Base-by-base conservation (phyloP, 2,113 vertebrate genomes). In the Lophotis ruficrista region DNA sequence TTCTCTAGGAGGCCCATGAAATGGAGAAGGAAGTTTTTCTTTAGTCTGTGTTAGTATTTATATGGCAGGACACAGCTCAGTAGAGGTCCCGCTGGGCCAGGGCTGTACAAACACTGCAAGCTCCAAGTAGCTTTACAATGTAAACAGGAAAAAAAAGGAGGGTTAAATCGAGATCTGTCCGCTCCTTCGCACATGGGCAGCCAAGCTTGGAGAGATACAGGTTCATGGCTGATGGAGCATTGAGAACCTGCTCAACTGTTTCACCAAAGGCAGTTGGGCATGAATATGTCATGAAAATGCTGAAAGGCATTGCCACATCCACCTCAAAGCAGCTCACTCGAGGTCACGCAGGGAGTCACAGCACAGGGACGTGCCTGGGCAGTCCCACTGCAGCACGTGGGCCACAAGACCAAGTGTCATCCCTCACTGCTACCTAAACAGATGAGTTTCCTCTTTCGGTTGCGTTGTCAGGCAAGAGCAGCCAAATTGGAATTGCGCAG, bases 271-370 rank as follows among this genome's bases (percentile, higher is more conserved):
- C 57, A 65, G 30, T 0, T 51, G 48, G 71, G 35, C 10, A 19
- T 2, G 21, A 77, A 11, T 2, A 35, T 1, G 31, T 0, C 6
- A n/a, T n/a, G n/a, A n/a, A n/a, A n/a, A n/a, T n/a, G 54, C 70
- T 19, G 37, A 56, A 24, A 77, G 35, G 47, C 51, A 38, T 27
- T 50, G 38, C 64, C 21, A 12, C 2, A 6, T 24, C 76, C 47
- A n/a, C 2, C 51, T n/a, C 70, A 31, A 31, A 66, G 72, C 61
- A 80, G 28, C 25, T 58, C 33, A 57, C 28, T 28, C 1, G 3
- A 48, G 41, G 51, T 65, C 53, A 65, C 1, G 0, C 28, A 35
- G 14, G 24, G 31, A 56, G 60, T 68, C 45, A 22, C 41, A 56
- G 72, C 35, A 30, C 27, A 47, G 47, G 45, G 51, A 65, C 0